Evolutionary conservation across 1,140 invertebrate genomes (phyloP), one percentile per base, ranked within the genome.

Genomic region (Thaumatotibia leucotreta): DNA sequence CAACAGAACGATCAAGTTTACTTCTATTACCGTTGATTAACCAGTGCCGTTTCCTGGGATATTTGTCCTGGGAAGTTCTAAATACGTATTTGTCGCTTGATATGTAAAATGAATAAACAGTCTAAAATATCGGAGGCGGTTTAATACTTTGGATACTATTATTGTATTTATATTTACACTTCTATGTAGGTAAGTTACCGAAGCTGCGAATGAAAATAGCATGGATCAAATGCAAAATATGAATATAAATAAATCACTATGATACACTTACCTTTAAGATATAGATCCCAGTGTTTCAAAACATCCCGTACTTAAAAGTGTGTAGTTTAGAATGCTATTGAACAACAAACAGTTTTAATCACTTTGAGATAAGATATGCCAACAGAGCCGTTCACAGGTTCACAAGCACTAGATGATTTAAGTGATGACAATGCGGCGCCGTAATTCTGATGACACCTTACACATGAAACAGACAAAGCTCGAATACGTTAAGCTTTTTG

Each of bases 401-500:
- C 79, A 83, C 82, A 67, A 68, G 11, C 74, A 80, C 70, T 70
- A 45, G 14, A 45, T 45, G 58, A 65, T 68, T 72, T 64, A 75
- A 75, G 52, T 69, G 66, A 68, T 24, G 65, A 54, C 64, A 65
- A 72, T 77, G 65, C 54, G 54, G 63, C 65, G 64, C 68, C 62
- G 54, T 27, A 63, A 70, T 76, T 75, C 63, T 72, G 61, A 76
- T 76, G 74, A 74, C 79, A 82, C 82, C 80, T 83, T 79, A 78
- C 74, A 76, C 75, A 79, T 74, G 63, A 58, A 61, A 73, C 72
- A 76, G 73, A 78, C 71, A 86, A 89, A 89, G 87, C 84, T 86
- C 87, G 84, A 76, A 69, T 74, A 76, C 87, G 79, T 74, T 54
- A 83, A 80, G 83, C 78, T 86, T 84, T 81, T 73, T 68, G 22